Evolutionary conservation across 2,113 vertebrate genomes (phyloP), one percentile per base, ranked within the genome.

Genomic region (Cyanistes caeruleus): DNA sequence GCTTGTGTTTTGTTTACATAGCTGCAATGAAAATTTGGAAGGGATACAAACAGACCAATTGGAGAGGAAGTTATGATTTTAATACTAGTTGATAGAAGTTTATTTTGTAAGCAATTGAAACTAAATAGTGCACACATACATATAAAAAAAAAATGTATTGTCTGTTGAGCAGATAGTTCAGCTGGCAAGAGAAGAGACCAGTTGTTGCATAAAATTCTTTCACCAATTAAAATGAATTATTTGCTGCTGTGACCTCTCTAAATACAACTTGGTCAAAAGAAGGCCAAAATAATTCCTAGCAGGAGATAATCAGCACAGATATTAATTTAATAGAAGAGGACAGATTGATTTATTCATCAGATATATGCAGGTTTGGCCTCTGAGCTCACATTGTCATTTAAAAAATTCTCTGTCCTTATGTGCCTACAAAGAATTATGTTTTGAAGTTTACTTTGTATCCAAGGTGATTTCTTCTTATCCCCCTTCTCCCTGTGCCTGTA

Each of bases 31-130:
- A 51, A 87, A 73, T 90, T 84, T 90, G 11, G 27, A 86, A 88
- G 24, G 25, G 86, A 51, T 63, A 94, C 15, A 94, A 52, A 44
- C 58, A 60, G 17, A 73, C 37, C 4, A 3, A 0, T 41, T 78
- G 21, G 11, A 74, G 15, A 63, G 21, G 27, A 59, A 84, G 25
- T 22, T 64, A 64, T 48, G 62, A n/a, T 73, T 97, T 91, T 95
- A 62, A 92, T 76, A 84, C 4, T 75, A 52, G 22, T 76, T 94
- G n/a, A 77, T 72, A 90, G n/a, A 37, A 73, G 17, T 41, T 97
- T 88, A 89, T 95, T 97, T 97, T 95, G 14, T 87, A 75, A 72
- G 69, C 10, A 37, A 87, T 87, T 91, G 41, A 95, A 94, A 17
- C 84, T 73, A 86, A 95, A 91, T 72, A 41, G 53, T 41, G 81